These are phyloP conservation scores for Hemiscyllium ocellatum DNA, from an alignment of 2,113 vertebrate genomes.

Conservation along the genomic window DNA sequence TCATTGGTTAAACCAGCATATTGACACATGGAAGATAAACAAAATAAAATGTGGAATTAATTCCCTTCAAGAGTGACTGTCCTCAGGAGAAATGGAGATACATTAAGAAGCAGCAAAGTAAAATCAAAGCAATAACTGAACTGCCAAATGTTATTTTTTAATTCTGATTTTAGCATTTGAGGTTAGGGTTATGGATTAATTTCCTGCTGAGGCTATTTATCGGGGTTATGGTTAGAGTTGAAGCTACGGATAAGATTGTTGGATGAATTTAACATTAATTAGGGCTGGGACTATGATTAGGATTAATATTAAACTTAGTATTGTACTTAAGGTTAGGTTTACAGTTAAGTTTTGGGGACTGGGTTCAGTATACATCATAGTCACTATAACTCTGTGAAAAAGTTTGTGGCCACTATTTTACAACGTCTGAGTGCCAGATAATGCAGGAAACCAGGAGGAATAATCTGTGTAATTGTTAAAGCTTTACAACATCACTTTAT, in stretches of 20 bases:
- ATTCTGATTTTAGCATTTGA: not conserved
- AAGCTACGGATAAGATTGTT: not conserved
- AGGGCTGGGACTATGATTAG: not conserved
- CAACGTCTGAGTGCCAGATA: too few species aligned
- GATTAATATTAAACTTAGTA: not conserved
- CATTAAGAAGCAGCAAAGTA: not conserved
- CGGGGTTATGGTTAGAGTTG: not conserved
- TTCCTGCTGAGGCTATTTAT: not conserved
- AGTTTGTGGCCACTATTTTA: too few species aligned
- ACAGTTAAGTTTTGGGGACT: not conserved
- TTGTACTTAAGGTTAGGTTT: not conserved
- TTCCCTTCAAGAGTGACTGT: not conserved
- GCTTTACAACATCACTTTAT: too few species aligned
- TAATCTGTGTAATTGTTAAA: too few species aligned
- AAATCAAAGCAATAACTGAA: not conserved
- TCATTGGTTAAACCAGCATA: not conserved
- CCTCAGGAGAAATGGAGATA: not conserved
- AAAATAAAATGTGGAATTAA: not conserved
- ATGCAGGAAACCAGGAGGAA: too few species aligned
- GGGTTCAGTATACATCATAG: not conserved
- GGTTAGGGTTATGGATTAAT: not conserved
- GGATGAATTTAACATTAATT: not conserved
- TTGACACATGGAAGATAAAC: not conserved
- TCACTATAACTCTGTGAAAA: not conserved
- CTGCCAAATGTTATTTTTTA: not conserved